These are phyloP conservation scores for Drosophila colorata DNA, from an alignment of 2,888 invertebrate genomes.

Conservation along the genomic window DNA sequence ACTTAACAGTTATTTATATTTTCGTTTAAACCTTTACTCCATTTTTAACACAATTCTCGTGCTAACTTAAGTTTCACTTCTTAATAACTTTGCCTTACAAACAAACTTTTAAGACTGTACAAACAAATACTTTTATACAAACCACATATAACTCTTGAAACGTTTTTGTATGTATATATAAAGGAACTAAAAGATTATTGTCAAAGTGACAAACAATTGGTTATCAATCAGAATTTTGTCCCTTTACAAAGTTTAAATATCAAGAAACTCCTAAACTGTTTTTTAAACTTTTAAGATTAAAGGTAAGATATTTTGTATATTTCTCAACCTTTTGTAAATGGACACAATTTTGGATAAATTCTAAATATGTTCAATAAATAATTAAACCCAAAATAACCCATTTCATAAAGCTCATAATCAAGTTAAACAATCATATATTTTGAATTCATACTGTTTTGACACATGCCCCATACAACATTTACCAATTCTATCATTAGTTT, in stretches of 20 bases:
- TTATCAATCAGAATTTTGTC: constrained; percentile 55
- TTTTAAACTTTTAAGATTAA: neutral
- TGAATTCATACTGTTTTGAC: constrained; percentile 15
- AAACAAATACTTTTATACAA: constrained; percentile 47
- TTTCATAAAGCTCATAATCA: constrained; percentile 52
- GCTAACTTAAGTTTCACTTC: constrained; percentile 49
- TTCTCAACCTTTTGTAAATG: constrained; percentile 38
- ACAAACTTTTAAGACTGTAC: constrained; percentile 42
- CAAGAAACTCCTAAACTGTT: neutral
- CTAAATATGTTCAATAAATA: neutral
- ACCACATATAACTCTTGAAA: constrained; percentile 34
- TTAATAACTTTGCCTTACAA: constrained; percentile 43
- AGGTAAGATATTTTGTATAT: constrained; percentile 52
- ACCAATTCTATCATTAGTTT: constrained; percentile 45
- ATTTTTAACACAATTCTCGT: constrained; percentile 45
- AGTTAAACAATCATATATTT: constrained; percentile 20
- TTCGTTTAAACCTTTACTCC: constrained; percentile 19
- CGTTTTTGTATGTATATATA: constrained; percentile 73
- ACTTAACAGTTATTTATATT: constrained; percentile 34
- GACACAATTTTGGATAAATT: constrained; percentile 55
- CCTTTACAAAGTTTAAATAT: constrained; percentile 43
- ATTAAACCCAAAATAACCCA: constrained; percentile 27
- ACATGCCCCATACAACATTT: constrained; percentile 53
- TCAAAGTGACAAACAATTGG: constrained; percentile 14
- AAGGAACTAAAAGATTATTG: constrained; percentile 16